Base-by-base conservation (phyloP, 2,888 invertebrate genomes). In the Molorchus minor region DNA sequence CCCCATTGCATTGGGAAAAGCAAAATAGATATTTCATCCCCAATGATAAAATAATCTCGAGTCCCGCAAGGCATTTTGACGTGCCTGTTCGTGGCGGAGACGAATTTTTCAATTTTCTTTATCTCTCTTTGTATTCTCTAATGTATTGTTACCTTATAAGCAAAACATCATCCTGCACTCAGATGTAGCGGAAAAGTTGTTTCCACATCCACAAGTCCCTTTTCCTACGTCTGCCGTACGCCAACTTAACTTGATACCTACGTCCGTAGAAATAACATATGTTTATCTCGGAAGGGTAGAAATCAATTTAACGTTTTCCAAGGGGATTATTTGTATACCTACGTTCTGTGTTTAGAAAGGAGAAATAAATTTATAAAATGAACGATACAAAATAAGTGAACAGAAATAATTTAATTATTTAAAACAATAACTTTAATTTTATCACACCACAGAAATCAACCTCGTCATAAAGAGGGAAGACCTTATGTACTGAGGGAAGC, bases 101-200 rank as follows among this genome's bases (percentile, higher is more conserved):
- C 62, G 62, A 60, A 55, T 62, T 53, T 62, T 57, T 44, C 59
- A 62, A 62, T 62, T 65, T 62, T 19, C 38, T 62, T 47, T 60
- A 59, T 44, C 56, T 58, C 55, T 51, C 59, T 58, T 65, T 65
- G 59, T 65, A 58, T 46, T 35, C 51, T 49, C 33, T 59, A 62
- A 62, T 45, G 56, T 55, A 59, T 61, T 64, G 61, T 64, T 58
- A 56, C 58, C 58, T 51, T 59, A 56, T 40, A 57, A 47, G 40
- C 51, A 55, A 55, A 49, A 49, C 35, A 51, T 55, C 47, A 55
- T 61, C 53, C 53, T 54, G 25, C 43, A 61, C 57, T 35, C 55
- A 55, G 46, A 61, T 61, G 55, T 55, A 41, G 49, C 44, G 54
- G 46, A 54, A 51, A 38, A 44, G 43, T 45, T 40, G 33, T 20